phyloP scores from a whole-genome alignment of 2,113 vertebrate species.

The Paraplagusia blochii region DNA sequence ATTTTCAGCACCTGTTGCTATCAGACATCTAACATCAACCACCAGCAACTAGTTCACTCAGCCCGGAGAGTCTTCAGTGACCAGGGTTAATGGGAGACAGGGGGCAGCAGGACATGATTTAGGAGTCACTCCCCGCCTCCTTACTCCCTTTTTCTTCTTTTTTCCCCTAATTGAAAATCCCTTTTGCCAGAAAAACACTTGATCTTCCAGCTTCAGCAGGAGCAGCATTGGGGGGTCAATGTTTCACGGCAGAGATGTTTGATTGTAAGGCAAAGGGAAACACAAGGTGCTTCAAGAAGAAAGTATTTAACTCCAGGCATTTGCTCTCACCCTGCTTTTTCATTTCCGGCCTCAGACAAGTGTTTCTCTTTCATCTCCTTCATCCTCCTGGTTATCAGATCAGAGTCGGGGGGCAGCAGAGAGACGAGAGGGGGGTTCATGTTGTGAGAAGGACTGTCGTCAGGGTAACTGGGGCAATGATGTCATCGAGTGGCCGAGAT shows the following conservation, averaged over 20 bases:
- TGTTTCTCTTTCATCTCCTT: constrained; percentile 34
- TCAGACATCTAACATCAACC: constrained; percentile 12
- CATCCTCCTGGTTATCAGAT: constrained; percentile 32
- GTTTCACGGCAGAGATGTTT: constrained; percentile 3
- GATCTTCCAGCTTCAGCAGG: not conserved
- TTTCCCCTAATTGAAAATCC: constrained; percentile 2
- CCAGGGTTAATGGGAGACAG: not conserved
- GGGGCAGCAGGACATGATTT: constrained; percentile 15
- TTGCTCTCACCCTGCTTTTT: constrained; percentile 20
- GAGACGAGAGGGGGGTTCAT: constrained; percentile 1
- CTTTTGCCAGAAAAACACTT: constrained; percentile 3
- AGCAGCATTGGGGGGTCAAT: constrained; percentile 11
- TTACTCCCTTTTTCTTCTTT: not conserved
- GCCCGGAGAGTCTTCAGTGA: not conserved
- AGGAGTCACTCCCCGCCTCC: constrained; percentile 4
- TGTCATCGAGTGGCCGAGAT: constrained; percentile 34
- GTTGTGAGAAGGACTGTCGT: constrained; percentile 18
- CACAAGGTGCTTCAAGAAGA: not conserved
- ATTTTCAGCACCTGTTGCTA: constrained; percentile 17
- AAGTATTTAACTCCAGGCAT: constrained; percentile 5
- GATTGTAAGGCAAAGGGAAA: not conserved
- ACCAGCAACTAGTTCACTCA: too few relatives aligned
- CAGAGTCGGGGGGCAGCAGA: constrained; percentile 17
- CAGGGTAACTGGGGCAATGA: constrained; percentile 34
- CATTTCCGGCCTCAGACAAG: constrained; percentile 39